Base-by-base conservation (phyloP, 2,888 invertebrate species). In the Nymphalis urticae region DNA sequence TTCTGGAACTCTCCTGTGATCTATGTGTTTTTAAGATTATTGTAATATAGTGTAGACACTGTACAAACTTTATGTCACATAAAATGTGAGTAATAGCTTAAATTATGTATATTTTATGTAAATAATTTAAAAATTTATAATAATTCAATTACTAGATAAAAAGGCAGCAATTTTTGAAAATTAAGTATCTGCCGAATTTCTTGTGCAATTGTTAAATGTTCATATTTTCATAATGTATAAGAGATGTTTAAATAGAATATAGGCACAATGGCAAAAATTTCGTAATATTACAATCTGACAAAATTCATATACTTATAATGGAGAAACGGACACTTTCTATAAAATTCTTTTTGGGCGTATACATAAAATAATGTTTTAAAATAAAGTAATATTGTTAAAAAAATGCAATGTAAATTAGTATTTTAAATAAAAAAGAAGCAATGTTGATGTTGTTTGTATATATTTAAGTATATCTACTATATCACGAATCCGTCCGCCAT, bases 1-100 rank as follows among this genome's bases (percentile, higher is more conserved):
- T 90, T 91, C 88, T 92, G 91, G 92, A 92, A 92, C 92, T 91
- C 89, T 87, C 87, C 92, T 92, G 92, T 92, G 92, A 92, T 92
- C 89, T 90, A 84, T 87, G 84, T 89, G 82, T 86, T 81, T 82
- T 80, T 87, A 85, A 85, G 82, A 77, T 77, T 82, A 58, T 79
- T 85, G 80, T 82, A 79, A 81, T 83, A 79, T 84, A 73, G 73
- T 84, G 61, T 78, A 73, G 74, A 78, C 69, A 72, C 73, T 80
- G 76, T 79, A 77, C 75, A 76, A 76, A 77, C 70, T 66, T 70
- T 67, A 59, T 71, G 64, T 75, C 80, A 77, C 80, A 82, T 82
- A 48, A 77, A 78, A 82, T 82, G 82, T 81, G 79, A 77, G 75
- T 66, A 69, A 69, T 73, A 66, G 70, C 75, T 69, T 76, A 76